Base-by-base conservation (phyloP, 2,113 vertebrate species). In the Cercocebus atys region DNA sequence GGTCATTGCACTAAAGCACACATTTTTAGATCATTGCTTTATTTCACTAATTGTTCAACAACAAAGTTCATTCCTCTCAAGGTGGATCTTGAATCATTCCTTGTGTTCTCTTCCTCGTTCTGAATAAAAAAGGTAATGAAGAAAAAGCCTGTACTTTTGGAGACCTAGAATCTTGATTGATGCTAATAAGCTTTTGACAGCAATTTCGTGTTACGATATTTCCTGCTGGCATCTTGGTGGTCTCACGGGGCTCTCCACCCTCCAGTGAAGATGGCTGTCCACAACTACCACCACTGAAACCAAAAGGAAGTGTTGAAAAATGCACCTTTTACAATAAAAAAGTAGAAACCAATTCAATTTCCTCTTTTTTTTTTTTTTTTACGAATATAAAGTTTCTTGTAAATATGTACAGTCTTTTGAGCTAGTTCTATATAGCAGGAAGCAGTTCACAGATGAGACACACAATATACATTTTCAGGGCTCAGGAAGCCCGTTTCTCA, bases 341-440 rank as follows among this genome's bases (percentile, higher is more conserved):
- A 99, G 99, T 99, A 99, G 99, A 99, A 99, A 99, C 99, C 98
- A 99, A 99, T 99, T 99, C 98, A 99, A 98, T 99, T 99, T 98
- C 99, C 97, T 98, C 98, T 73, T 97, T 96, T 89, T 97, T 90
- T 87, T 96, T 83, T 96, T 98, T 99, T 99, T 98, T 99, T 99
- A 99, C 98, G 99, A 99, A 99, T 99, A 99, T 99, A 99, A 99
- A 99, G 98, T 98, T 99, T 99, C 98, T 99, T 98, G 98, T 99
- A 99, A 99, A 98, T 99, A 99, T 99, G 98, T 99, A 99, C 99
- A 99, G 98, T 99, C 98, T 98, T 99, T 98, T 98, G 98, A 98
- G 98, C 99, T 99, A 98, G 98, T 98, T 98, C 98, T 99, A 98
- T 99, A 97, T 97, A 99, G 99, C 99, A 98, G 98, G 99, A 99